Evolutionary conservation across 2,113 vertebrate species (phyloP).

Genomic region (Merops nubicus): DNA sequence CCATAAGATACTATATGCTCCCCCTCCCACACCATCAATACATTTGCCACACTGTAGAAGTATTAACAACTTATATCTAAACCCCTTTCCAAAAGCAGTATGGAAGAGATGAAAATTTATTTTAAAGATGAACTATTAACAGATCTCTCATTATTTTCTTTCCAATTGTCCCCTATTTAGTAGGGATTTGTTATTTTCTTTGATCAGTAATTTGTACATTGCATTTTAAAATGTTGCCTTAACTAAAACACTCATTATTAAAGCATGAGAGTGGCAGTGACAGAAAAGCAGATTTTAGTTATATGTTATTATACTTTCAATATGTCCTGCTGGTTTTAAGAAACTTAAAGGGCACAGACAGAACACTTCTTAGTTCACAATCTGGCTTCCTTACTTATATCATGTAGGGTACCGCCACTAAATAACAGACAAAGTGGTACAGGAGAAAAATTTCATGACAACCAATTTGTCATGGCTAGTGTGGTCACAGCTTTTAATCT

Average conservation of each 20-base stretch:
- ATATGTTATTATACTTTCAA: not conserved
- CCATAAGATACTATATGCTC: not conserved
- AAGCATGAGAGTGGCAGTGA: not conserved
- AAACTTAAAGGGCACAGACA: not conserved
- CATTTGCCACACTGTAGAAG: not conserved
- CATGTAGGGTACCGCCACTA: not conserved
- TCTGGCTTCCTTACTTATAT: not conserved
- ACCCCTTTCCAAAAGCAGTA: constrained; percentile 31
- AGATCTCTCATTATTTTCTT: not conserved
- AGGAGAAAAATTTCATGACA: not conserved
- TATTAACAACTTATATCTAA: not conserved
- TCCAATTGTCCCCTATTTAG: not conserved
- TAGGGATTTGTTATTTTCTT: not conserved
- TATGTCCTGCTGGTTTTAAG: not conserved
- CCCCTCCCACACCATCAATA: not conserved
- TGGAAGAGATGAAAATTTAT: not conserved
- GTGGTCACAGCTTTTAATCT: not conserved
- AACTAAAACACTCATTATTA: not conserved
- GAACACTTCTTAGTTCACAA: not conserved
- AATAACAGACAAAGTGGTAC: not conserved
- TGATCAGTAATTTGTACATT: not conserved
- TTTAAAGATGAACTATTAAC: not conserved
- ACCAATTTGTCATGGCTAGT: not conserved
- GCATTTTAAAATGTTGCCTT: not conserved
- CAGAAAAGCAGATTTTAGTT: not conserved